Conservation (phyloP, 2,797 vertebrate species). For the Dermochelys coriacea region DNA sequence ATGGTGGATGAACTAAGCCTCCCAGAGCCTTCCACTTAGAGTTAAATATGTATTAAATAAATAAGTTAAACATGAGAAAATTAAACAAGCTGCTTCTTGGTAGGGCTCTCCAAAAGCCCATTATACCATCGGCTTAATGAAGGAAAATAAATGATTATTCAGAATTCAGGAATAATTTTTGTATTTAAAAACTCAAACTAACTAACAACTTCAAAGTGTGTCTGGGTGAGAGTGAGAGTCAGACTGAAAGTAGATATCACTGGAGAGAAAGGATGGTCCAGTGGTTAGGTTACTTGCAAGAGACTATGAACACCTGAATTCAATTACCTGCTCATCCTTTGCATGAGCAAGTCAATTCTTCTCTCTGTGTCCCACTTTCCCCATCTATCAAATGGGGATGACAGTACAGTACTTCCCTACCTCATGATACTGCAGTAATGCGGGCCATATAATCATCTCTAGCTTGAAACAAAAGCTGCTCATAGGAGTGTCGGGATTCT, state of each 20-base stretch:
- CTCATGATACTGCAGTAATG: neutral
- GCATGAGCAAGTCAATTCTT: neutral
- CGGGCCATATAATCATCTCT: conserved; percentile 27
- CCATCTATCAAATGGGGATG: neutral
- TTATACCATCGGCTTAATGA: neutral
- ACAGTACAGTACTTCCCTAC: neutral
- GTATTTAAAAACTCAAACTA: conserved; percentile 63
- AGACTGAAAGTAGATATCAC: conserved; percentile 1
- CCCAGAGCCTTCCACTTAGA: neutral
- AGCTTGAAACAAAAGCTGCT: neutral
- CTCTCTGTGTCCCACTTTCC: neutral
- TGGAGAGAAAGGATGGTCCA: conserved; percentile 16
- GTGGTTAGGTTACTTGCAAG: conserved; percentile 15
- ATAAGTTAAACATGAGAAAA: conserved; percentile 15
- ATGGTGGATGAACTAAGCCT: conserved; percentile 15
- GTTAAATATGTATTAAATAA: neutral
- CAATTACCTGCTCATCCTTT: conserved; percentile 40
- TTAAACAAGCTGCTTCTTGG: conserved; percentile 10
- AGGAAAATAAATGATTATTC: conserved; percentile 38
- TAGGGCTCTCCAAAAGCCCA: conserved; percentile 43
- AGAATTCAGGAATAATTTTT: conserved; percentile 46
- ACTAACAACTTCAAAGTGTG: conserved; percentile 34
- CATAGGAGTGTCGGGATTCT: conserved; percentile 30
- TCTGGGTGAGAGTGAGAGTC: neutral
- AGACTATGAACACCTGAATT: conserved; percentile 34